phyloP scores from a whole-genome alignment of 2,888 invertebrate species.

The Tetanocera ferruginea region DNA sequence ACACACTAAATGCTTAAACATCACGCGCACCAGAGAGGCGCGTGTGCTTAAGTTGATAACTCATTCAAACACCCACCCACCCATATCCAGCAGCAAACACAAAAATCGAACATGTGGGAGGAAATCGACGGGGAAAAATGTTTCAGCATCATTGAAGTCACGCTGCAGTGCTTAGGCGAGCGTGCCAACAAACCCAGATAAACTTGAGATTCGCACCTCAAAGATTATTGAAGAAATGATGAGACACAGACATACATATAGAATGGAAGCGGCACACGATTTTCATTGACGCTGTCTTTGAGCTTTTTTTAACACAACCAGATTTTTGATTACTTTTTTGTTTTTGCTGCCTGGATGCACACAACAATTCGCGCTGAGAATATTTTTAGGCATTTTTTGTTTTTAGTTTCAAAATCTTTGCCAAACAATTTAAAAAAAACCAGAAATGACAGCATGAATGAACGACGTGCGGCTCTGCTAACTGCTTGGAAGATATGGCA shows the following conservation, averaged over 20 bases:
- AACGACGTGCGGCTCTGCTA: not conserved
- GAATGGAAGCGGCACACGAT: not conserved
- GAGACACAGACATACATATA: not conserved
- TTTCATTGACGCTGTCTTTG: constrained; percentile 5
- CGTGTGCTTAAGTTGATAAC: not conserved
- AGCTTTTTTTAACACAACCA: not conserved
- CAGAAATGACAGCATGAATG: constrained; percentile 1
- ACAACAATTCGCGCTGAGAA: not conserved
- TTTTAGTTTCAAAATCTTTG: not conserved
- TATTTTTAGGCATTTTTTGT: constrained; percentile 8
- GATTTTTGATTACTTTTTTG: not conserved
- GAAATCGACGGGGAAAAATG: not conserved
- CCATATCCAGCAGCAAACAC: not conserved
- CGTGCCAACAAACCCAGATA: not conserved
- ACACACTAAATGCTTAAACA: not conserved
- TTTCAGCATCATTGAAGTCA: constrained; percentile 7
- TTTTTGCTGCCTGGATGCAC: not conserved
- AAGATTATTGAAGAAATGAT: not conserved
- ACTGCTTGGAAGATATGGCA: no score
- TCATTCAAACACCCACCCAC: not conserved
- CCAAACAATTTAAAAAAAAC: no score
- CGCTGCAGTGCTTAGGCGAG: not conserved
- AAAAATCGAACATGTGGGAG: no score
- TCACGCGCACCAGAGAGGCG: not conserved
- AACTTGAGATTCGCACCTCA: constrained; percentile 19